Evolutionary conservation across 1,140 invertebrate genomes (phyloP).

Genomic region (Coptotermes formosanus): DNA sequence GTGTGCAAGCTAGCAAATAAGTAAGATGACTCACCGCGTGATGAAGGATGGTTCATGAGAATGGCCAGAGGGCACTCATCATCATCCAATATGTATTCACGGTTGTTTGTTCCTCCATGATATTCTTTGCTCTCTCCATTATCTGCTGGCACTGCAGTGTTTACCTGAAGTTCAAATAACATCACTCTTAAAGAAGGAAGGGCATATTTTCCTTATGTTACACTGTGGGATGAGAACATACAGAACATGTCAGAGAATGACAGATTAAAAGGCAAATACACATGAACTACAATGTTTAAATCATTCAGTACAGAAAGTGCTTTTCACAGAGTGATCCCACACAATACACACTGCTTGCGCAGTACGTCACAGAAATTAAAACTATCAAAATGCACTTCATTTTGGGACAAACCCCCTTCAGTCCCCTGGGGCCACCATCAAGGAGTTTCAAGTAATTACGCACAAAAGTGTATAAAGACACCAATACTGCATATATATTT

Average conservation of each 20-base stretch:
- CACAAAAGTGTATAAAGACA: no score
- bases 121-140: slow-evolving; percentile 57
- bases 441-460: no score
- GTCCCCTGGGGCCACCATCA: no score
- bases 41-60: slow-evolving; percentile 83
- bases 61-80: slow-evolving; percentile 96
- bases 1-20: no score
- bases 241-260: not conserved
- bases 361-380: no score
- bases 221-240: not conserved
- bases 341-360: no score
- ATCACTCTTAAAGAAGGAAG: not conserved
- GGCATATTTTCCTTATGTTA: not conserved
- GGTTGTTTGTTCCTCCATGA: slow-evolving; percentile 48
- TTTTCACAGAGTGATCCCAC: no score
- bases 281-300: no score
- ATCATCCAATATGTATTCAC: slow-evolving; percentile 92
- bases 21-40: slow-evolving; percentile 65
- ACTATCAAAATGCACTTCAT: no score
- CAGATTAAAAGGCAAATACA: not conserved
- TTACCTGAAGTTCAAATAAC: slow-evolving; percentile 51
- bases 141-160: slow-evolving; percentile 43
- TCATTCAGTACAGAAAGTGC: no score
- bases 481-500: no score
- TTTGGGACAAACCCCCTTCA: no score